Base-by-base conservation (phyloP, 2,113 vertebrate genomes). In the Xenopus laevis region DNA sequence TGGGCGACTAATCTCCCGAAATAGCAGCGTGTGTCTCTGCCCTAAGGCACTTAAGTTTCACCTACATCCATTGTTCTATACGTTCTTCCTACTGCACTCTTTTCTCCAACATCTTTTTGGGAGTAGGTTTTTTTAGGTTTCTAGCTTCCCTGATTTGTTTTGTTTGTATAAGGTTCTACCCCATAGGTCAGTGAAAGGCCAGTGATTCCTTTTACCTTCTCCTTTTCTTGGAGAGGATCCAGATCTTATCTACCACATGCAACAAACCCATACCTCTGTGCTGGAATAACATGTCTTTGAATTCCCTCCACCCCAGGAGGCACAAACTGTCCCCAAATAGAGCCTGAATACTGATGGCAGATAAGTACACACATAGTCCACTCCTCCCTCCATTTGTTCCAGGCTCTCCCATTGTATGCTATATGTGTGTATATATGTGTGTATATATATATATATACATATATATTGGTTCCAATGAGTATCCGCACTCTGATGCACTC, bases 91-190 rank as follows among this genome's bases (percentile, higher is more conserved):
- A 40, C 33, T 40, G 33, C 23, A 40, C 6, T 40, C 6, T 7
- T 40, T 40, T 40, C 33, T 40, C 33, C 2, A 40, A 40, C 33
- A 27, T 40, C 33, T 40, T 40, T 40, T 40, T 33, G 30, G 30
- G 33, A 40, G 30, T 4, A 33, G 30, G 6, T 33, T 33, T 33
- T 40, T 27, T 4, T 40, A 40, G 33, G 33, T 68, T 67, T 74
- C 67, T 15, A 10, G 69, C 23, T 53, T 17, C 20, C 21, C 59
- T 40, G 58, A 30, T 52, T 73, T 63, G 71, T 69, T 58, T 21
- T 78, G 71, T 78, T 78, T 68, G 71, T 78, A 62, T 60, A 73
- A 73, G 53, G 77, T 68, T 73, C 68, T 72, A 73, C 45, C 64
- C 57, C 0, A 17, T 47, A 50, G 77, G 77, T 78, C 71, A 64